Conservation (phyloP, 2,888 invertebrate genomes). For the Ophion costatus region DNA sequence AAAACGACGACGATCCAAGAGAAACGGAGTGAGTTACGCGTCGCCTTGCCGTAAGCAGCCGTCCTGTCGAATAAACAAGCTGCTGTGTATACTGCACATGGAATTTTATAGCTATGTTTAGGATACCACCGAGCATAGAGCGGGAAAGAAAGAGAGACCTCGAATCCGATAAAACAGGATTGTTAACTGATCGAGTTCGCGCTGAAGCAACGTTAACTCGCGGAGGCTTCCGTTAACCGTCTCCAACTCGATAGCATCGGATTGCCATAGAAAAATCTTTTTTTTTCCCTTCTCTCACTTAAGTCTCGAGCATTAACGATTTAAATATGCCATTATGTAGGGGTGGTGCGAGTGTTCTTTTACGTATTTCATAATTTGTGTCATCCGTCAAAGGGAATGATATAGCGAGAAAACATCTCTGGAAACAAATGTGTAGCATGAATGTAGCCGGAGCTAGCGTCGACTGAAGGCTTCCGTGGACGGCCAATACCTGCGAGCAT, state of each 20-base stretch:
- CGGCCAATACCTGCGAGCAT: constrained; percentile 32
- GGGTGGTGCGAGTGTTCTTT: neutral
- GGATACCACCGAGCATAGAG: constrained; percentile 50
- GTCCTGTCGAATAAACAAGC: constrained; percentile 64
- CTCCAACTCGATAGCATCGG: constrained; percentile 26
- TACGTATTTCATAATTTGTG: constrained; percentile 30
- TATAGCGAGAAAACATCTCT: constrained; percentile 19
- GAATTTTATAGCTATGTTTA: constrained; percentile 56
- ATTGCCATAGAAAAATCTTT: constrained; percentile 23
- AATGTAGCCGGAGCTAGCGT: neutral
- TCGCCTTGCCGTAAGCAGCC: constrained; percentile 56
- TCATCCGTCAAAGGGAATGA: constrained; percentile 51
- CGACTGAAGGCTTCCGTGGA: constrained; percentile 21
- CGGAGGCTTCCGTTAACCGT: constrained; percentile 47
- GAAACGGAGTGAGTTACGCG: constrained; percentile 59
- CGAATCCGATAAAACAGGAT: constrained; percentile 66
- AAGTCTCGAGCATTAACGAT: neutral
- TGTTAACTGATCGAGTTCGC: constrained; percentile 62
- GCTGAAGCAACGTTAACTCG: constrained; percentile 45
- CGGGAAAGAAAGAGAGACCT: constrained; percentile 33
- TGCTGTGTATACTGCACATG: constrained; percentile 42
- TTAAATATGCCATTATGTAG: neutral
- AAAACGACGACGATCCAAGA: constrained; percentile 46
- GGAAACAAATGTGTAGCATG: constrained; percentile 34
- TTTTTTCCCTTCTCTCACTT: neutral